phyloP scores from a whole-genome alignment of 2,797 vertebrate species.

The Protonibea diacanthus region DNA sequence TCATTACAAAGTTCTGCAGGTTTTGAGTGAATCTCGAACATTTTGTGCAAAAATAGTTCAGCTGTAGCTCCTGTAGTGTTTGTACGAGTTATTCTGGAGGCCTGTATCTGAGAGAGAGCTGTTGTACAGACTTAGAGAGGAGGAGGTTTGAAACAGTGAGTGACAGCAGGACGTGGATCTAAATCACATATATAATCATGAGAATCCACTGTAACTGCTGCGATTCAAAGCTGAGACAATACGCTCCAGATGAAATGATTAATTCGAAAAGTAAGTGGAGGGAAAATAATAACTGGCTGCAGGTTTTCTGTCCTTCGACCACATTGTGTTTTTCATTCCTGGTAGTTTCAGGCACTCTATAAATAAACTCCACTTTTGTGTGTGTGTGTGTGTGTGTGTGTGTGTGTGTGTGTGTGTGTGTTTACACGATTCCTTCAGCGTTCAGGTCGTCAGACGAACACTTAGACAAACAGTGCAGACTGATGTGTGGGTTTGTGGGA shows the following conservation, averaged over 20 bases:
- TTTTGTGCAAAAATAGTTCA: not conserved
- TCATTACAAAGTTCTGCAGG: not conserved
- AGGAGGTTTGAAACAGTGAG: not conserved
- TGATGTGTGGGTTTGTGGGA: slow-evolving; percentile 18
- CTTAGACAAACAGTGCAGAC: not conserved
- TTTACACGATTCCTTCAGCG: not conserved
- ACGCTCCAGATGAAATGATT: too few species aligned
- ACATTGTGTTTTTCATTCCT: not conserved
- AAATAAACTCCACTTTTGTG: slow-evolving; percentile 6
- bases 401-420: not conserved
- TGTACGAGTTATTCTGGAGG: not conserved
- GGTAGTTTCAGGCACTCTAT: not conserved
- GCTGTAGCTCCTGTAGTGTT: not conserved
- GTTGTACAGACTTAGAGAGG: too few species aligned
- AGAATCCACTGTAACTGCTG: not conserved
- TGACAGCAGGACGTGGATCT: too few species aligned
- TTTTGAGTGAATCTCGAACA: not conserved
- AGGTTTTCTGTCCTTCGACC: not conserved
- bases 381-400: not conserved
- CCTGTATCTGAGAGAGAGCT: too few species aligned
- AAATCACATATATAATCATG: too few species aligned
- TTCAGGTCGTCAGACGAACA: not conserved
- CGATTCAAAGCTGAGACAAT: not conserved
- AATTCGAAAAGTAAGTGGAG: too few species aligned
- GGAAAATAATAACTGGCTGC: not conserved